Conservation (phyloP, 2,888 invertebrate genomes). For the Megaustenia siamemsis region DNA sequence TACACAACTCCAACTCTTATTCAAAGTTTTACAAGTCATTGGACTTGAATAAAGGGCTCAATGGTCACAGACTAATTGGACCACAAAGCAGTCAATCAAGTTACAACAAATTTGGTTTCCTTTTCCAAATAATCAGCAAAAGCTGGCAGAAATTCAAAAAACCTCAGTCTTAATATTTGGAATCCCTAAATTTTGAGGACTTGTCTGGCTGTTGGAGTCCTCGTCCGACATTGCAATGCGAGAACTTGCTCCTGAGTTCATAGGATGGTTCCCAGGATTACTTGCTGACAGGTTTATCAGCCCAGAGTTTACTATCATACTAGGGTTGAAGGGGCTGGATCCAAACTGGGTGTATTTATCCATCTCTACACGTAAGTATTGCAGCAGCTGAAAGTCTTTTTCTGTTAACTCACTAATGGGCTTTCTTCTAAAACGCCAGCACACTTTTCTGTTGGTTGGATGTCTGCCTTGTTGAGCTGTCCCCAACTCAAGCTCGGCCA, state of each 20-base stretch:
- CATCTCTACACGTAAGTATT: conserved; percentile 62
- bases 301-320: conserved; percentile 49
- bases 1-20: neutral
- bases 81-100: no score
- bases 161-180: conserved; percentile 41
- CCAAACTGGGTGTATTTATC: conserved; percentile 57
- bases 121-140: neutral
- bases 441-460: conserved; percentile 62
- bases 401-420: conserved; percentile 55
- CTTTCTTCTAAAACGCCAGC: conserved; percentile 63
- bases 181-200: conserved; percentile 25
- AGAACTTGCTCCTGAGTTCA: conserved; percentile 25
- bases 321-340: conserved; percentile 46
- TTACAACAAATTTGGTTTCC: neutral
- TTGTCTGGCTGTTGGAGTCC: conserved; percentile 47
- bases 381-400: conserved; percentile 58
- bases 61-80: no score
- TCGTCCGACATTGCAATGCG: conserved; percentile 36
- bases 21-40: neutral
- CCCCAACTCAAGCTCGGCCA: conserved; percentile 61
- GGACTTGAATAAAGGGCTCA: no score
- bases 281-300: conserved; percentile 24
- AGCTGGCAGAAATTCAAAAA: conserved; percentile 10
- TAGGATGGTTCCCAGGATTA: conserved; percentile 21
- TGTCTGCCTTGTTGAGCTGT: conserved; percentile 60